A percentile compares a stretch with the other conserved stretches of the same genome.
Conservation (phyloP, 2,797 vertebrate genomes). For the Craterocephalus amniculus region DNA sequence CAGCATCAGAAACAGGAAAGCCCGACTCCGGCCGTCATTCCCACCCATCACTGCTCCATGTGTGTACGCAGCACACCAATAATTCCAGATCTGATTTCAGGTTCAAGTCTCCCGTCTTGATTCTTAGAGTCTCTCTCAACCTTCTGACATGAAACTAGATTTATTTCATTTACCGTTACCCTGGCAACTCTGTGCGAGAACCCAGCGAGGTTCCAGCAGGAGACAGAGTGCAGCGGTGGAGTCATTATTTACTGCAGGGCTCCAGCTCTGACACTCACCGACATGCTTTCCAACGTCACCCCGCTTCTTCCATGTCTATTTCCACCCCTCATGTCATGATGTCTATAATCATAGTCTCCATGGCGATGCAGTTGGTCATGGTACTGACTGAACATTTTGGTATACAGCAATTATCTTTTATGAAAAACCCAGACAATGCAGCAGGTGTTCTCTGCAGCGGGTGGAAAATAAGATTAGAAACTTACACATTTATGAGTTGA, state of each 20-base stretch:
- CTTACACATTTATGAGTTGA: conserved; percentile 2
- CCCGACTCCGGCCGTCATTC: too few species aligned
- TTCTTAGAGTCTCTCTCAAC: conserved; percentile 61
- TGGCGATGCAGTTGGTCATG: conserved; percentile 68
- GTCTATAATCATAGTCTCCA: conserved; percentile 82
- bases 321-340: conserved; percentile 73
- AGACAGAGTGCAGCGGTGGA: conserved; percentile 70
- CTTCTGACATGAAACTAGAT: conserved; percentile 74
- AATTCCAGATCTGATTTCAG: conserved; percentile 42
- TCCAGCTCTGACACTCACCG: conserved; percentile 77
- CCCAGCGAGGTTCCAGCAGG: conserved; percentile 73
- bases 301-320: conserved; percentile 66
- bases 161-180: conserved; percentile 83
- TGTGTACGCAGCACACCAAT: conserved; percentile 25
- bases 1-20: too few species aligned
- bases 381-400: conserved; percentile 69
- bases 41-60: conserved; percentile 7
- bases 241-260: conserved; percentile 82
- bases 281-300: conserved; percentile 66
- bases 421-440: conserved; percentile 35
- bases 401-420: conserved; percentile 62
- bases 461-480: conserved; percentile 14
- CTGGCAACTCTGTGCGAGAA: conserved; percentile 78
- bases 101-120: conserved; percentile 49
- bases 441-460: conserved; percentile 25